These are phyloP conservation scores for Epistrophella euchroma DNA, from an alignment of 2,888 invertebrate genomes.

Conservation along the genomic window DNA sequence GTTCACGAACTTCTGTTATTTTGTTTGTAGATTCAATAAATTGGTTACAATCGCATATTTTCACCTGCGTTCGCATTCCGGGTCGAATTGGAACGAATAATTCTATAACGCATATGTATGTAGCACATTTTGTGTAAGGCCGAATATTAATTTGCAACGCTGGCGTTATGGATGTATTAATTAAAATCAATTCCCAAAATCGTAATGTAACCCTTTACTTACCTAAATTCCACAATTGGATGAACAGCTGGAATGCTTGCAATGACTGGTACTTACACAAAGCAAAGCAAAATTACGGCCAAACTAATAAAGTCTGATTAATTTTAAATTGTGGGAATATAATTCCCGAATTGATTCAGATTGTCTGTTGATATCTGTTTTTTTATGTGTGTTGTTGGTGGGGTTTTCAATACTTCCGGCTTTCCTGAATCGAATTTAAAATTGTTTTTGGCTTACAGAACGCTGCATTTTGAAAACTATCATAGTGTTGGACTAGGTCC, in stretches of 20 bases:
- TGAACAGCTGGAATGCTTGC: constrained; percentile 37
- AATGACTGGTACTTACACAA: constrained; percentile 30
- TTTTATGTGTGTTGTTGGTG: constrained; percentile 8
- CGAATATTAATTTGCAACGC: constrained; percentile 35
- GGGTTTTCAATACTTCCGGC: constrained; percentile 22
- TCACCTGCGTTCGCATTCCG: constrained; percentile 50
- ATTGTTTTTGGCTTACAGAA: constrained; percentile 27
- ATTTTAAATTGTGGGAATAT: constrained; percentile 63
- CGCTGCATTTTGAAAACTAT: background rate
- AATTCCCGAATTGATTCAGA: constrained; percentile 54
- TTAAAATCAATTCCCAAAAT: constrained; percentile 66
- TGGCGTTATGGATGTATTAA: constrained; percentile 46
- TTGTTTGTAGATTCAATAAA: constrained; percentile 46
- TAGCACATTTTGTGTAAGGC: background rate
- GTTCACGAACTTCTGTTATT: constrained; percentile 49
- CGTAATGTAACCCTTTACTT: constrained; percentile 61
- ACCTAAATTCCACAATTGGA: constrained; percentile 55
- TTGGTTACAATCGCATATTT: constrained; percentile 53
- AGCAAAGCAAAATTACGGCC: constrained; percentile 29
- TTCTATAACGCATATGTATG: background rate
- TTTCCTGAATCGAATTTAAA: constrained; percentile 30
- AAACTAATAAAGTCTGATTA: constrained; percentile 65
- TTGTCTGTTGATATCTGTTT: constrained; percentile 26
- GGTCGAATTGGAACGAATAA: background rate
- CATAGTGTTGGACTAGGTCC: background rate